Base-by-base conservation (phyloP, 1,140 invertebrate species). In the Maconellicoccus hirsutus region DNA sequence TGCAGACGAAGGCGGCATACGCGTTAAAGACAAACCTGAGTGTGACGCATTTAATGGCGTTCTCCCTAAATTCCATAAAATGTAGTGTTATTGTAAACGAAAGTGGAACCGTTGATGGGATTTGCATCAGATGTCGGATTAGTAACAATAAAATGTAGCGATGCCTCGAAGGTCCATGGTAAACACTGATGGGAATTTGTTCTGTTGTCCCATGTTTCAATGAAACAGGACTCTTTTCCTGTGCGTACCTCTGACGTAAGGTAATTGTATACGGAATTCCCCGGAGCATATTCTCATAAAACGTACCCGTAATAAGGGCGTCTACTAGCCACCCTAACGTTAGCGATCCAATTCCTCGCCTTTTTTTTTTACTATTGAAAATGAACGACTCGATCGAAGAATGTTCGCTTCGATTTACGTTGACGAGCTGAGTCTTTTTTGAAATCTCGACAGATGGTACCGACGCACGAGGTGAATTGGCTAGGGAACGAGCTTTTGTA, bases 151-250 rank as follows among this genome's bases (percentile, higher is more conserved):
- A 52, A 52, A 52, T 52, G 42, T 52, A 8, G n/a, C 42, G 12
- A 52, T 52, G 42, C 42, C 42, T 52, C 42, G 6, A 19, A 52
- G 42, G 42, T 52, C 42, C 42, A 52, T 19, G 42, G 42, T 52
- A 52, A 52, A 66, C 61, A 26, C 61, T 66, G 61, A 66, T 66
- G 61, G 61, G 61, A 66, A 66, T 66, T 66, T 66, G 61, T 66
- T 66, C 25, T 66, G 61, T 66, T 66, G 61, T 66, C 25, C 22
- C 61, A 25, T 66, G 61, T 66, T 66, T 66, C 19, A 66, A 25
- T 66, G 61, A 66, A 66, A 66, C 61, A 66, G 61, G 25, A 66
- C 61, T 66, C 61, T 14, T 10, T 12, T 22, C 61, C 61, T 66
- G 19, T 66, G n/a, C n/a, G 42, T 52, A 52, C 16, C 42, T 52